Evolutionary conservation across 1,140 invertebrate species (phyloP).

Genomic region (Saccostrea echinata): DNA sequence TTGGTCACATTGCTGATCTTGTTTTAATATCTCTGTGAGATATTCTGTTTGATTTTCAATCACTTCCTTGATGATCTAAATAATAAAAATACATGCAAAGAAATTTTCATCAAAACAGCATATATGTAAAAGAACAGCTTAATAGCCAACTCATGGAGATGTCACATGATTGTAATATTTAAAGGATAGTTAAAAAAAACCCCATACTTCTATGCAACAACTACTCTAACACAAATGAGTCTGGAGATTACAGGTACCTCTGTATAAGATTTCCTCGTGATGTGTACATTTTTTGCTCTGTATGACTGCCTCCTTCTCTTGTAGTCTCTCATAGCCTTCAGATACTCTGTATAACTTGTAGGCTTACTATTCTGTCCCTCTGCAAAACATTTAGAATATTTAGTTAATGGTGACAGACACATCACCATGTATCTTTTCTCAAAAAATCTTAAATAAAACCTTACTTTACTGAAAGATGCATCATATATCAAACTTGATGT

Average conservation of each 20-base stretch:
- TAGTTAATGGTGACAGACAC: neutral
- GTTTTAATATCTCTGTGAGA: slow-evolving; percentile 79
- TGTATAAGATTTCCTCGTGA: slow-evolving; percentile 78
- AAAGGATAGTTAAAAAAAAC: no score
- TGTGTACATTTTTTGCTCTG: slow-evolving; percentile 78
- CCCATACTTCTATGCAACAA: no score
- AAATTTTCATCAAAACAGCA: no score
- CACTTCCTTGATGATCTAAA: slow-evolving; percentile 75
- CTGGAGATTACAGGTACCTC: slow-evolving; percentile 64
- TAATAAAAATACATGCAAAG: neutral
- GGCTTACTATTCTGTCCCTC: slow-evolving; percentile 56
- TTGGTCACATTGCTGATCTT: slow-evolving; percentile 34
- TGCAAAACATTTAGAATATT: neutral
- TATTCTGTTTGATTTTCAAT: slow-evolving; percentile 81
- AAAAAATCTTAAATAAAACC: no score
- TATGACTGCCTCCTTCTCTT: slow-evolving; percentile 77
- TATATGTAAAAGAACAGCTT: no score
- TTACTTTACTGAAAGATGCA: neutral
- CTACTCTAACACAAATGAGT: no score
- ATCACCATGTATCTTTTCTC: neutral
- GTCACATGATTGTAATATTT: no score
- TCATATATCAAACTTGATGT: neutral
- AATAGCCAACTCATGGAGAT: no score
- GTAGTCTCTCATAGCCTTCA: slow-evolving; percentile 73
- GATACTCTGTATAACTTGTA: slow-evolving; percentile 68